Evolutionary conservation across 2,113 vertebrate species (phyloP), one percentile per base, ranked within the genome.

Genomic region (Terrapene triunguis): DNA sequence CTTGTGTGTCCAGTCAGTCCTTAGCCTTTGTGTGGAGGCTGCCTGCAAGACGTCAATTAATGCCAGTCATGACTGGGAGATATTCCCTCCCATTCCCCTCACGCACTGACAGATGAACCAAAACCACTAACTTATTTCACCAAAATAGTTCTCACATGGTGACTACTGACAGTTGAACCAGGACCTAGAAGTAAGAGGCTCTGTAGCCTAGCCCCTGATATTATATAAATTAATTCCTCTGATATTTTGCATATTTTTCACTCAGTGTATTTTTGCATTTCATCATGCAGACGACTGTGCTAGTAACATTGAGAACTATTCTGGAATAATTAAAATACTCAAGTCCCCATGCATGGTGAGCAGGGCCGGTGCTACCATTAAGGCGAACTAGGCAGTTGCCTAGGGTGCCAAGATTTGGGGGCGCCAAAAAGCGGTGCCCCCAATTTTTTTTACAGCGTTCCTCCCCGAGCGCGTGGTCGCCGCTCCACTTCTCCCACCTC

Each of bases 11-110:
- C 38, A 19, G 35, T 83, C 57, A 44, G 35, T 92, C 53, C 54
- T 85, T 65, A 42, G 10, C 8, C 47, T 55, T 2, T 4, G n/a
- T 42, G 21, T 29, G 74, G 42, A 94, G 57, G 27, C 54, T 42
- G 24, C 24, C 50, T 4, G 1, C 78, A 80, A 47, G n/a, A 90
- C 13, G 25, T 22, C 0, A 0, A 2, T 24, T 54, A 42, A 10
- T 19, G 47, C 38, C 53, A 44, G 12, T 16, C 0, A 0, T 8
- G 12, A 76, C 2, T 65, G n/a, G 42, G 42, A 32, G 27, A 50
- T 69, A 16, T 38, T 89, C 54, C 53, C 32, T 80, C 54, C 16
- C 85, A 85, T 38, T 25, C 74, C 24, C 59, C 87, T 78, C 69
- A 69, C 42, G n/a, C 0, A 72, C 65, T 69, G n/a, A 38, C n/a